Conservation (phyloP, 2,888 invertebrate species). For the Chrysodeixis includens region DNA sequence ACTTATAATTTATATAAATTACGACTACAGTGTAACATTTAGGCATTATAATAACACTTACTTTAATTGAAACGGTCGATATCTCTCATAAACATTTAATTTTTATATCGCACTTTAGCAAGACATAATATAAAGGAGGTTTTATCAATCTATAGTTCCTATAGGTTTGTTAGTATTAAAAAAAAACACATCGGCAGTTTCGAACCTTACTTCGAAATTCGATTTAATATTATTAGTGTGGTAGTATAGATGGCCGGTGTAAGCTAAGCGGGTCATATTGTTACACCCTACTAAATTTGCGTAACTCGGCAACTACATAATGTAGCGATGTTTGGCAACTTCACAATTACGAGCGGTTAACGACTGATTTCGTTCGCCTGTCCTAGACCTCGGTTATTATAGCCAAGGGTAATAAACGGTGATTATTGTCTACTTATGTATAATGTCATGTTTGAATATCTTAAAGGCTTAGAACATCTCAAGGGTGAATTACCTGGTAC, state of each 20-base stretch:
- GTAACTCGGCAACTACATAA: slow-evolving; percentile 61
- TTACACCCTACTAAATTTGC: slow-evolving; percentile 71
- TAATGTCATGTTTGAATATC: slow-evolving; percentile 41
- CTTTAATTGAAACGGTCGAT: slow-evolving; percentile 20
- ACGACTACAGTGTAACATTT: not conserved
- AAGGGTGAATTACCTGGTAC: not conserved
- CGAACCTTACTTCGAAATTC: not conserved
- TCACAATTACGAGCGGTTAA: slow-evolving; percentile 62
- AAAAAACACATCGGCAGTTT: not conserved
- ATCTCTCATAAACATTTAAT: slow-evolving; percentile 21
- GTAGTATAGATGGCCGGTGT: slow-evolving; percentile 1
- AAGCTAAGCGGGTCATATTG: slow-evolving; percentile 60
- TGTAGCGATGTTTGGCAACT: slow-evolving; percentile 62
- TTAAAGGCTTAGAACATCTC: slow-evolving; percentile 12
- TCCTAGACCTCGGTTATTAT: slow-evolving; percentile 70
- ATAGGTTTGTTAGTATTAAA: not conserved
- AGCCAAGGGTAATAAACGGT: slow-evolving; percentile 46
- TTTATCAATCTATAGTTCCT: slow-evolving; percentile 6
- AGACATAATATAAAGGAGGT: too few relatives aligned
- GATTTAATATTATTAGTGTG: not conserved
- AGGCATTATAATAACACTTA: not conserved
- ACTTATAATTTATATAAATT: not conserved
- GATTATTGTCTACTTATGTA: slow-evolving; percentile 57
- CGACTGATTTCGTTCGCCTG: slow-evolving; percentile 62
- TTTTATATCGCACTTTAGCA: too few relatives aligned